Percentiles rank a stretch among this genome's conserved stretches.
Conservation (phyloP, 2,888 invertebrate genomes). For the Coelopa pilipes region DNA sequence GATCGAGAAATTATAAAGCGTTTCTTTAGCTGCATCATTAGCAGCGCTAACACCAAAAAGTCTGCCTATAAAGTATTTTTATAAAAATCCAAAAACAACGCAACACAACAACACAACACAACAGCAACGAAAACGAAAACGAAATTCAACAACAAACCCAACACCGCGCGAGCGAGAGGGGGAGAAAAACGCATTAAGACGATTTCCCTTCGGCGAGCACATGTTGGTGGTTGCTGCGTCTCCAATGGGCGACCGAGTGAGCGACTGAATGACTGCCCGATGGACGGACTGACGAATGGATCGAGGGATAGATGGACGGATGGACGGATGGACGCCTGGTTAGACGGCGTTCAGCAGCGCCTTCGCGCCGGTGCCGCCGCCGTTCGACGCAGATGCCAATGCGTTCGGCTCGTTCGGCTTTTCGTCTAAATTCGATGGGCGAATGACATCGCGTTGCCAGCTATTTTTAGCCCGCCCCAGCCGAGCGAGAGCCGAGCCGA, state of each 20-base stretch:
- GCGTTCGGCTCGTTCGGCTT: constrained; percentile 43
- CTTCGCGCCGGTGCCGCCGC: background rate
- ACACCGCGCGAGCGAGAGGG: too few relatives aligned
- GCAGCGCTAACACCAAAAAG: constrained; percentile 64
- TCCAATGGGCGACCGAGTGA: too few relatives aligned
- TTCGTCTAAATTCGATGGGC: constrained; percentile 62
- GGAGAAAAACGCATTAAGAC: constrained; percentile 3
- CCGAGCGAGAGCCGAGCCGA: too few relatives aligned
- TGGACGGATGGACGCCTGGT: constrained; percentile 1
- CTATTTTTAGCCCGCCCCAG: background rate
- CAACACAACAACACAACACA: constrained; percentile 19
- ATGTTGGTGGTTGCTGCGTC: constrained; percentile 48
- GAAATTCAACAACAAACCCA: background rate
- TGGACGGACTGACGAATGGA: background rate
- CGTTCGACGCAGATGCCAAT: constrained; percentile 25
- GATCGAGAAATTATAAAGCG: constrained; percentile 62
- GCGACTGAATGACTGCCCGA: background rate
- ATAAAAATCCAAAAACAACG: constrained; percentile 22
- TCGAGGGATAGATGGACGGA: constrained; percentile 8
- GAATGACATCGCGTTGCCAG: constrained; percentile 53
- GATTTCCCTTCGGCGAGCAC: constrained; percentile 44
- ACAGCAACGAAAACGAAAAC: background rate
- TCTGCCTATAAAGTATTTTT: constrained; percentile 38
- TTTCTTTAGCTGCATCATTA: constrained; percentile 65
- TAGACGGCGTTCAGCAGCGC: constrained; percentile 23